These are phyloP conservation scores for Beroe ovata DNA, from an alignment of 37 sponge, comb jelly and placozoan genomes.

Conservation along the genomic window DNA sequence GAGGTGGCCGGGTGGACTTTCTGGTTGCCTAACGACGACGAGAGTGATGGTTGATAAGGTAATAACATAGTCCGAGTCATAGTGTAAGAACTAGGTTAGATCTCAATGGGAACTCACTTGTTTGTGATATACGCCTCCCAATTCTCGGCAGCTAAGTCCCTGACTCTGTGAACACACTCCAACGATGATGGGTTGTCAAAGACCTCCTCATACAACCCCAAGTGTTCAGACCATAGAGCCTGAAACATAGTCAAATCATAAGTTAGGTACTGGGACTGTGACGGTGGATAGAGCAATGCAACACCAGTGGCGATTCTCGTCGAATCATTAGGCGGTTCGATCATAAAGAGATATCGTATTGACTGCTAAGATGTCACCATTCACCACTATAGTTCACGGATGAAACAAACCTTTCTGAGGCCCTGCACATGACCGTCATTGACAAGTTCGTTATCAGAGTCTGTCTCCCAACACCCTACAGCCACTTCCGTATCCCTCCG, in stretches of 20 bases:
- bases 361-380: no score
- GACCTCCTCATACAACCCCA: conserved; percentile 34
- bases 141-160: not conserved
- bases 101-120: conserved; percentile 37
- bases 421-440: conserved; percentile 47
- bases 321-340: no score
- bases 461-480: conserved; percentile 38
- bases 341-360: no score
- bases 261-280: no score
- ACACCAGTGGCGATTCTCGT: no score
- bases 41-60: no score
- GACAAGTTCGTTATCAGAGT: not conserved
- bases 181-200: conserved; percentile 12
- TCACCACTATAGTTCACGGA: no score
- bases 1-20: conserved; percentile 3
- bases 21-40: not conserved
- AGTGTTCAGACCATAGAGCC: conserved; percentile 34
- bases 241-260: not conserved
- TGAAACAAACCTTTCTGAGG: conserved; percentile 27
- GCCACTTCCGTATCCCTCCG: conserved; percentile 37
- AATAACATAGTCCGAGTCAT: no score
- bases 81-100: no score
- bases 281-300: no score
- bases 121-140: conserved; percentile 29
- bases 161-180: conserved; percentile 35